Percentiles rank a stretch among this genome's conserved stretches.
phyloP scores from a whole-genome alignment of 2,113 vertebrate species.

The Macheiramphus alcinus region DNA sequence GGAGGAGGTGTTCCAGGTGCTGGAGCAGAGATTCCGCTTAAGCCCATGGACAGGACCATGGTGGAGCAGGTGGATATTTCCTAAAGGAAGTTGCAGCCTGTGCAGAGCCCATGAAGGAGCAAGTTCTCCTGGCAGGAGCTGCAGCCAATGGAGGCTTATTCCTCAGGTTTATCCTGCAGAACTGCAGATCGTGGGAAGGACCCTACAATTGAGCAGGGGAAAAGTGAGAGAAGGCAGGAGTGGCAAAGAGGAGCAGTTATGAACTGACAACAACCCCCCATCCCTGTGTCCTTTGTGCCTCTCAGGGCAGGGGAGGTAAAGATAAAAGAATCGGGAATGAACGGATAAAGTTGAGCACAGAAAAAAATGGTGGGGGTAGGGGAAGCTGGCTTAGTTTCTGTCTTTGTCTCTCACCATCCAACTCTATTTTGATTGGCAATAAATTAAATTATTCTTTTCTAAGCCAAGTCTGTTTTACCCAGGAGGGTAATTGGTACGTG shows the following conservation, averaged over 20 bases:
- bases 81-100: not conserved
- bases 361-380: not conserved
- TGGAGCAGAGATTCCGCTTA: not conserved
- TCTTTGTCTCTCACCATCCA: not conserved
- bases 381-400: not conserved
- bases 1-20: not conserved
- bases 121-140: not conserved
- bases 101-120: fast-evolving
- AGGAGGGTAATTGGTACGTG: not conserved
- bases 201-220: not conserved
- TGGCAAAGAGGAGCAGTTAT: not conserved
- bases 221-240: not conserved
- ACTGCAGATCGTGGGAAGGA: not conserved
- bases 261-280: not conserved
- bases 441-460: not conserved
- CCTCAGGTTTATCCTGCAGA: not conserved
- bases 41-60: not conserved
- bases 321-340: not conserved
- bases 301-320: not conserved
- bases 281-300: not conserved
- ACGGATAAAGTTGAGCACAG: not conserved
- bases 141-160: not conserved
- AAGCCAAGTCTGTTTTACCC: not conserved
- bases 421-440: not conserved
- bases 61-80: not conserved